Evolutionary conservation across 2,113 vertebrate species (phyloP).

Genomic region (Oreocharis arfaki): DNA sequence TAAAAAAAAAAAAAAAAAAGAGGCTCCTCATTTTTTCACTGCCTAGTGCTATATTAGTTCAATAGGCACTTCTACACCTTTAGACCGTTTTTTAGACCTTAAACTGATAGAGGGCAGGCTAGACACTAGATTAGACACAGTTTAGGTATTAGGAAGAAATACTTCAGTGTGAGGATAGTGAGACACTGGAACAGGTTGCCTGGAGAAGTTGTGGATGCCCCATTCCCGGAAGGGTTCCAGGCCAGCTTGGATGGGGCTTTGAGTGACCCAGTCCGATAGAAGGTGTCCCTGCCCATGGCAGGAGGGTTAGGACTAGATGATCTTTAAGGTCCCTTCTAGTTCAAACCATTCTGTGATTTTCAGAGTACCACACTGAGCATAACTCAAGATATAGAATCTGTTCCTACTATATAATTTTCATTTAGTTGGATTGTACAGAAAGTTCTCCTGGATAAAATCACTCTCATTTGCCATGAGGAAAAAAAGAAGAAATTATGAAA

Average conservation of each 20-base stretch:
- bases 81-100: background rate
- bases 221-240: background rate
- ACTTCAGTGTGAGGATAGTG: background rate
- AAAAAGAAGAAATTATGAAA: background rate
- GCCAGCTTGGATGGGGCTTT: background rate
- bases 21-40: background rate
- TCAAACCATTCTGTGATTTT: background rate
- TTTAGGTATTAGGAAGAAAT: background rate
- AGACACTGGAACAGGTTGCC: background rate
- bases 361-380: background rate
- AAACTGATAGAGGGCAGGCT: background rate
- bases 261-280: background rate
- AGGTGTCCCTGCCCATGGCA: background rate
- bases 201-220: background rate
- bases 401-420: background rate
- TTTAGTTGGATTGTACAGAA: background rate
- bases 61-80: background rate
- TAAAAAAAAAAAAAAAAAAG: background rate
- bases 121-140: background rate
- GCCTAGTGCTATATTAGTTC: background rate
- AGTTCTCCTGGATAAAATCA: background rate
- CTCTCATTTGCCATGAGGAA: background rate
- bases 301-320: background rate
- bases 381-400: background rate
- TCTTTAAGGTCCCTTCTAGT: background rate